phyloP scores from a whole-genome alignment of 2,888 invertebrate genomes.

The Stenchaetothrips biformis region DNA sequence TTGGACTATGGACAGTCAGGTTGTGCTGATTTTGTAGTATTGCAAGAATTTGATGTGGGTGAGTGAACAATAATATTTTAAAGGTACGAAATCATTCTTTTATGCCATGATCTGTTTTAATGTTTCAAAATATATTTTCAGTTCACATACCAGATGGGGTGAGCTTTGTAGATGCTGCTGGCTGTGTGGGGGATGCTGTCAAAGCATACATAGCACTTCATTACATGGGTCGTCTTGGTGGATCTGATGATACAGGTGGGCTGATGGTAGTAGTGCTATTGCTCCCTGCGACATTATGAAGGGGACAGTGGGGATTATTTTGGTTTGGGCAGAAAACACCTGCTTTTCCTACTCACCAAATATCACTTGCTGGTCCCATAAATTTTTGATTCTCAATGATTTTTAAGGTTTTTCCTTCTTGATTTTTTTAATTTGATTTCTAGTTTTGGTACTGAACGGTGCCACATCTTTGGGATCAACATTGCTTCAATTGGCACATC shows the following conservation, averaged over 20 bases:
- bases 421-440: conserved; percentile 26
- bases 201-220: conserved; percentile 48
- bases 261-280: background rate
- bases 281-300: no score
- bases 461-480: conserved; percentile 46
- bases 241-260: conserved; percentile 44
- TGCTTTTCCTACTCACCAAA: no score
- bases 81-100: no score
- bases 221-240: conserved; percentile 45
- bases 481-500: conserved; percentile 46
- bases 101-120: background rate
- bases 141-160: conserved; percentile 46
- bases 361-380: no score
- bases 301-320: no score
- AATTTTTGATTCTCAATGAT: background rate
- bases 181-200: conserved; percentile 47
- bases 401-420: conserved; percentile 19
- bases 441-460: conserved; percentile 47
- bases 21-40: conserved; percentile 46
- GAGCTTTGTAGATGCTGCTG: conserved; percentile 47
- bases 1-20: conserved; percentile 46
- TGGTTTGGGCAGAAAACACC: no score
- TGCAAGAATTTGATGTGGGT: conserved; percentile 48
- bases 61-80: conserved; percentile 36
- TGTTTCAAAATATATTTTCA: conserved; percentile 35